These are phyloP conservation scores for Drosophila kepulauana DNA, from an alignment of 1,140 invertebrate species.

Conservation along the genomic window DNA sequence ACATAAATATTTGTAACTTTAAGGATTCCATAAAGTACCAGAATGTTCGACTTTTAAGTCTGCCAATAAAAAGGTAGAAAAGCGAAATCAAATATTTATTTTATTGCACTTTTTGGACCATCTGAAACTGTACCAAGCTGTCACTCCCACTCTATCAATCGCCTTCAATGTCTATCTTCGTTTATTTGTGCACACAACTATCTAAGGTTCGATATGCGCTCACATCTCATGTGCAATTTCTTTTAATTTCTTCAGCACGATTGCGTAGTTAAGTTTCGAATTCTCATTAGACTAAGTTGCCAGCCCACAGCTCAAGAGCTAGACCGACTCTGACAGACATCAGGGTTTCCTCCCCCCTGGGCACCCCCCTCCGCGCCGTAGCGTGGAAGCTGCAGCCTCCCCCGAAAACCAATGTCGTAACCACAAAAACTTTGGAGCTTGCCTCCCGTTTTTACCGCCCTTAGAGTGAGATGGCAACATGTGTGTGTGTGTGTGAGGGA, in stretches of 20 bases:
- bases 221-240: conserved; percentile 77
- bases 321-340: conserved; percentile 71
- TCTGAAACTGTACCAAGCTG: conserved; percentile 4
- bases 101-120: conserved; percentile 48
- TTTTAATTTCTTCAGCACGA: conserved; percentile 83
- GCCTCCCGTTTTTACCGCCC: conserved; percentile 31
- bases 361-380: conserved; percentile 25
- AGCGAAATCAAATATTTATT: conserved; percentile 72
- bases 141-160: neutral
- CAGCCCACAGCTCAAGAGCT: conserved; percentile 75
- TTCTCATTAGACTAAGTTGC: conserved; percentile 83
- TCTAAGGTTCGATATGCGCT: conserved; percentile 33
- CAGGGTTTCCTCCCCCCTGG: conserved; percentile 6
- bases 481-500: conserved; percentile 7
- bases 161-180: conserved; percentile 1
- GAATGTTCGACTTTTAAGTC: too few relatives aligned
- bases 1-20: neutral
- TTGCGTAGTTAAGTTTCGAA: conserved; percentile 82
- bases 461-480: conserved; percentile 31
- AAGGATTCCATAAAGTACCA: too few relatives aligned
- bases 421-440: conserved; percentile 79
- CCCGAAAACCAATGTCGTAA: conserved; percentile 77
- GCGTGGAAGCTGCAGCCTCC: conserved; percentile 19
- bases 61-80: neutral
- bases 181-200: neutral